Percentiles rank a stretch among this genome's conserved stretches.
Conservation (phyloP, 2,888 invertebrate species). For the Pseudococcus jackbeardsleyi region DNA sequence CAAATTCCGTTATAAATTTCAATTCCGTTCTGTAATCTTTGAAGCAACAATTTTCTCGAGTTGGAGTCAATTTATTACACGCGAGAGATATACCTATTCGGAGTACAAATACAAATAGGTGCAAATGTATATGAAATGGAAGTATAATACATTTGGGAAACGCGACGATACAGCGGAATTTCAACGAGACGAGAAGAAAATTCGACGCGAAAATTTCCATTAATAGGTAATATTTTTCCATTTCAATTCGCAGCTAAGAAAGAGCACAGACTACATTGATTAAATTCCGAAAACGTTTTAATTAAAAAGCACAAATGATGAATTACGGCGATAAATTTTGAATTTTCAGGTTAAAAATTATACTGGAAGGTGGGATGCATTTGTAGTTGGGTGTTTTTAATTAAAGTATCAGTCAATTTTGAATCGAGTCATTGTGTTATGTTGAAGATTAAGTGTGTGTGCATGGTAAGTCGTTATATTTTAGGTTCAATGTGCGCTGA, state of each 20-base stretch:
- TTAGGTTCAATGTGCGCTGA: background rate
- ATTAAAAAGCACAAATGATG: conserved; percentile 13
- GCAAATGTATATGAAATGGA: no score
- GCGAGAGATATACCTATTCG: background rate
- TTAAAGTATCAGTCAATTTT: conserved; percentile 7
- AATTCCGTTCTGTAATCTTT: background rate
- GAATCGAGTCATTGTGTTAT: background rate
- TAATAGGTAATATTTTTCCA: background rate
- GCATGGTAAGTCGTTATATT: background rate
- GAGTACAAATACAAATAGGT: background rate
- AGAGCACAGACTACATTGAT: background rate
- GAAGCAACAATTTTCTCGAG: background rate
- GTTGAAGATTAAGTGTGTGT: background rate
- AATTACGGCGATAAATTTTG: background rate
- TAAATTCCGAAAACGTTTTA: background rate
- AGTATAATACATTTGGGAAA: no score
- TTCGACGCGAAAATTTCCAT: background rate
- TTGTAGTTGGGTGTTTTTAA: background rate
- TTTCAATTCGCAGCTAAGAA: background rate
- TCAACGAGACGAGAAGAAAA: background rate
- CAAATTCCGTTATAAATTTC: no score
- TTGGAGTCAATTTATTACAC: background rate
- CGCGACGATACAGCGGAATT: background rate
- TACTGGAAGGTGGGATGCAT: background rate
- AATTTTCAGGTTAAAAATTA: background rate